Evolutionary conservation across 2,888 invertebrate species (phyloP).

Genomic region (Pinctada fucata): DNA sequence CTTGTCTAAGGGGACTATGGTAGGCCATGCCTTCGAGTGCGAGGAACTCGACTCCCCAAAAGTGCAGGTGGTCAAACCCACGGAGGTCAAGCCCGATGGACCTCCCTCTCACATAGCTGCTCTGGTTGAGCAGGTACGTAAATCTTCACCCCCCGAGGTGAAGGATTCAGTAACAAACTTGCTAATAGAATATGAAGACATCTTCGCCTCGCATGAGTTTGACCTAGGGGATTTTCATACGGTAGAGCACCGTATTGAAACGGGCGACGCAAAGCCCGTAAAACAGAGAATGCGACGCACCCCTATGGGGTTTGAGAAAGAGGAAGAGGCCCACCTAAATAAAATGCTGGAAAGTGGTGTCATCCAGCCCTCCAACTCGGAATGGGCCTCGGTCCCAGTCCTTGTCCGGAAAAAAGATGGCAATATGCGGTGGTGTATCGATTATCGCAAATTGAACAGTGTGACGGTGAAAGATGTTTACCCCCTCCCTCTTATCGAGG

Average conservation of each 20-base stretch:
- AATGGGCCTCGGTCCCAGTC: conserved; percentile 40
- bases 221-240: conserved; percentile 33
- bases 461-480: conserved; percentile 38
- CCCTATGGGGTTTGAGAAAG: conserved; percentile 35
- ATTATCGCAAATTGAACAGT: conserved; percentile 40
- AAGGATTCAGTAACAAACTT: not conserved
- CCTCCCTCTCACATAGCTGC: not conserved
- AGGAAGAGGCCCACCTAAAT: conserved; percentile 40
- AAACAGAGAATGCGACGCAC: conserved; percentile 35
- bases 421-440: conserved; percentile 40
- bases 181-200: conserved; percentile 27
- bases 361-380: conserved; percentile 36
- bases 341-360: conserved; percentile 36
- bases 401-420: conserved; percentile 40
- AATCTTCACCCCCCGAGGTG: not conserved
- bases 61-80: too few species aligned
- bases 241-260: conserved; percentile 38
- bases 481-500: conserved; percentile 37
- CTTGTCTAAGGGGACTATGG: not conserved
- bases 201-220: conserved; percentile 35
- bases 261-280: conserved; percentile 26
- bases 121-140: not conserved
- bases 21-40: not conserved
- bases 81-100: too few species aligned
- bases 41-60: not conserved